A percentile compares a stretch with the other conserved stretches of the same genome.
Conservation (phyloP, 1,140 invertebrate species). For the Coenobita brevimanus region DNA sequence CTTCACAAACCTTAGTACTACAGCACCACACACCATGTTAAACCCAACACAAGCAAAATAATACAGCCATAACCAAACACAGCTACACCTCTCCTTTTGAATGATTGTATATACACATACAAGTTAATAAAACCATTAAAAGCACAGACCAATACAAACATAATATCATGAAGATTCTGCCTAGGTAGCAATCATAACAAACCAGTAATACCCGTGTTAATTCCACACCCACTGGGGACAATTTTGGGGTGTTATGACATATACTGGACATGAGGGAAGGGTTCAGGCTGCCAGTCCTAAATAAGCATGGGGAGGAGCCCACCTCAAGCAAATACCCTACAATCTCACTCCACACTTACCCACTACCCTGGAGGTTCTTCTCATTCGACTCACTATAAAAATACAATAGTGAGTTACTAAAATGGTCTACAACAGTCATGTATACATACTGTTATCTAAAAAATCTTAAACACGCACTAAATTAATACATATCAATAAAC, state of each 20-base stretch:
- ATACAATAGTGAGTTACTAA: conserved; percentile 49
- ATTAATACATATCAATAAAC: too few relatives aligned
- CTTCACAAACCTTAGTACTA: neutral
- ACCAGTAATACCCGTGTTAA: conserved; percentile 44
- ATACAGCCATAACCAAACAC: neutral
- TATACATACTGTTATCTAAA: too few relatives aligned
- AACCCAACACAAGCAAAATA: neutral
- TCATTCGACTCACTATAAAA: conserved; percentile 55
- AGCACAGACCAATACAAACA: neutral
- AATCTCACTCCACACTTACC: conserved; percentile 41
- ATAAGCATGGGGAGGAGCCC: conserved; percentile 28
- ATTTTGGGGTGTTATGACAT: neutral
- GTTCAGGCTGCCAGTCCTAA: neutral
- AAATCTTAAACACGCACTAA: too few relatives aligned
- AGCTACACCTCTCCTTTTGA: neutral
- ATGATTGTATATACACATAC: too few relatives aligned
- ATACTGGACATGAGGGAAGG: neutral
- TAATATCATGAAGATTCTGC: neutral
- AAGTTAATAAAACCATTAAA: conserved; percentile 9
- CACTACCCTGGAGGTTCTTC: conserved; percentile 59
- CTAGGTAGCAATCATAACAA: neutral
- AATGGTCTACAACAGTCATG: conserved; percentile 10
- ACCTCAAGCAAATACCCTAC: conserved; percentile 4
- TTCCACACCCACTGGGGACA: conserved; percentile 28
- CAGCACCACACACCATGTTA: conserved; percentile 12